phyloP scores from a whole-genome alignment of 2,888 invertebrate genomes.

The Cheilosia vulpina region DNA sequence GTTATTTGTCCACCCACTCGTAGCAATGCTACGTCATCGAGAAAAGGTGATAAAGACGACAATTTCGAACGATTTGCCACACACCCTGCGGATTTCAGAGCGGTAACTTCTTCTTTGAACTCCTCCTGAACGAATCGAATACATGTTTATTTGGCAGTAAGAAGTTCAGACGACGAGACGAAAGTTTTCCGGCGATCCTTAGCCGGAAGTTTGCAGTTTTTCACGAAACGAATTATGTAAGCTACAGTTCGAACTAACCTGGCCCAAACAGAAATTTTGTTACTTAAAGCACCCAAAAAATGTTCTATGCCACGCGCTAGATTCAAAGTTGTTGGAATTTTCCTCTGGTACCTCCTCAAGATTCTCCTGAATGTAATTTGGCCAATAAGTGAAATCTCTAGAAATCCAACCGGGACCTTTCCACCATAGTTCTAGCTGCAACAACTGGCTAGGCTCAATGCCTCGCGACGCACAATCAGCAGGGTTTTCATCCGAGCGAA shows the following conservation, averaged over 20 bases:
- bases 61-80: conserved; percentile 4
- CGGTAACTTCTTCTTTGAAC: neutral
- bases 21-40: conserved; percentile 1
- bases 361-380: neutral
- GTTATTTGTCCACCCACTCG: conserved; percentile 8
- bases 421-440: conserved; percentile 31
- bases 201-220: too few species aligned
- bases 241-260: too few species aligned
- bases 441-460: neutral
- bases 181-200: too few species aligned
- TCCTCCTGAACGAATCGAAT: neutral
- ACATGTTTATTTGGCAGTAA: too few species aligned
- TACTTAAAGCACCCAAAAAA: too few species aligned
- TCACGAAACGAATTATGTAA: too few species aligned
- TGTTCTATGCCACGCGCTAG: too few species aligned
- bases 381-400: neutral
- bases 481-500: neutral
- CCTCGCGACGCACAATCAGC: neutral
- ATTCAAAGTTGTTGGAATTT: too few species aligned
- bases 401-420: conserved; percentile 1
- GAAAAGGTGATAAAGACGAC: neutral
- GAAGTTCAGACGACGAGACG: too few species aligned
- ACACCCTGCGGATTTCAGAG: neutral
- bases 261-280: too few species aligned
- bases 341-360: neutral